Evolutionary conservation across 2,888 invertebrate species (phyloP), one percentile per base, ranked within the genome.

Genomic region (Colostygia pectinataria): DNA sequence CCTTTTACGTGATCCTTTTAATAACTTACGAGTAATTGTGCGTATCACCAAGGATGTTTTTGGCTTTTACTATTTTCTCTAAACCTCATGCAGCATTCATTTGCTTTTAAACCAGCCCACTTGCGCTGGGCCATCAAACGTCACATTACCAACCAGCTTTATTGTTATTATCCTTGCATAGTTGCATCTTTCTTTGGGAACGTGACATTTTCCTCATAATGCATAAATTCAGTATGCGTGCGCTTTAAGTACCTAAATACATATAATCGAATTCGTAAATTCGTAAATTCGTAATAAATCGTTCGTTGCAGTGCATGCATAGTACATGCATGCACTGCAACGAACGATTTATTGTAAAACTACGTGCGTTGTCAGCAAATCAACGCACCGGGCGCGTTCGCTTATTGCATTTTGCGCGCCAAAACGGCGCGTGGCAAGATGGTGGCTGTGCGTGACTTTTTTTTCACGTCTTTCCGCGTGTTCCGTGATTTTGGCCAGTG

Each of bases 271-370:
- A 68, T 71, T 68, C 57, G 65, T 65, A 62, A 68, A n/a, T n/a
- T n/a, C 88, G 88, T 88, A 86, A 69, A 70, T 83, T 74, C 75
- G 85, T 86, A 86, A 87, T 89, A 89, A 88, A 88, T 88, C 76
- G 81, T 74, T 77, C 75, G 79, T 75, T 76, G 80, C 72, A 74
- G 55, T 69, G 87, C 83, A 88, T 88, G 61, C 71, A 79, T 80
- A n/a, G n/a, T n/a, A n/a, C 81, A 74, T 74, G 81, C 83, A 88
- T 88, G 83, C 87, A 69, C 55, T 74, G 72, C 80, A 76, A 75
- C 79, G 75, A 77, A 74, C 81, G 76, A 88, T 88, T 88, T 89
- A 89, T 87, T 86, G 87, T 86, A 74, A 74, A 83, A 71, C 69
- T 86, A 88, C 88, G 88, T 87, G 88, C 73, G 55, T 61, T 72